phyloP scores from a whole-genome alignment of 1,140 invertebrate species.

The Stratiolaelaps scimitus region DNA sequence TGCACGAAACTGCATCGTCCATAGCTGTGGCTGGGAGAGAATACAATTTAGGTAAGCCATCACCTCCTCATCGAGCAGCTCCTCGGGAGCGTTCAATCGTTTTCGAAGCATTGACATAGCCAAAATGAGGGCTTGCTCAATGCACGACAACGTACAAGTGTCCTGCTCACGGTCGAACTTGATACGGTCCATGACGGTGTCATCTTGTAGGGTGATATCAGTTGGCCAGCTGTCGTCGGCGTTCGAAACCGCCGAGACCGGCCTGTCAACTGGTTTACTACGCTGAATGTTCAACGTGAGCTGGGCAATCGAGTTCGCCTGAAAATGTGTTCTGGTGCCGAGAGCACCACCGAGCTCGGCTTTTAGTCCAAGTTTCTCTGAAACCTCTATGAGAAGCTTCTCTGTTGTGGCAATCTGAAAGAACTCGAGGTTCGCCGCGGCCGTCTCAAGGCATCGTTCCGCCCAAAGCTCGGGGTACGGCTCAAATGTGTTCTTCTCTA shows the following conservation, averaged over 20 bases:
- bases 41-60: constrained; percentile 51
- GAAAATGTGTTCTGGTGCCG: constrained; percentile 77
- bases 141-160: constrained; percentile 48
- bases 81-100: constrained; percentile 60
- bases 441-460: constrained; percentile 59
- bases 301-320: constrained; percentile 65
- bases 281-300: constrained; percentile 54
- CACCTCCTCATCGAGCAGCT: constrained; percentile 62
- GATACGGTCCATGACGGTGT: constrained; percentile 63
- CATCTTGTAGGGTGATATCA: constrained; percentile 62
- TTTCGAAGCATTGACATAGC: constrained; percentile 50
- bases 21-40: constrained; percentile 42
- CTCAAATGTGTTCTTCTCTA: constrained; percentile 29
- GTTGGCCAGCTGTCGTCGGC: constrained; percentile 35
- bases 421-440: constrained; percentile 59
- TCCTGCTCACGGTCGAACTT: constrained; percentile 52
- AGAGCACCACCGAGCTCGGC: constrained; percentile 57
- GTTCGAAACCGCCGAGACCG: constrained; percentile 39
- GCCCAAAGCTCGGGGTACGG: constrained; percentile 39
- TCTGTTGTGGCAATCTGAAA: constrained; percentile 55
- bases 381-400: constrained; percentile 52
- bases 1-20: constrained; percentile 54
- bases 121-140: constrained; percentile 66
- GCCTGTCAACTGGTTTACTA: constrained; percentile 38
- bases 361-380: constrained; percentile 50